These are phyloP conservation scores for Sarcophaga peregrina DNA, from an alignment of 1,140 invertebrate genomes.

Conservation along the genomic window DNA sequence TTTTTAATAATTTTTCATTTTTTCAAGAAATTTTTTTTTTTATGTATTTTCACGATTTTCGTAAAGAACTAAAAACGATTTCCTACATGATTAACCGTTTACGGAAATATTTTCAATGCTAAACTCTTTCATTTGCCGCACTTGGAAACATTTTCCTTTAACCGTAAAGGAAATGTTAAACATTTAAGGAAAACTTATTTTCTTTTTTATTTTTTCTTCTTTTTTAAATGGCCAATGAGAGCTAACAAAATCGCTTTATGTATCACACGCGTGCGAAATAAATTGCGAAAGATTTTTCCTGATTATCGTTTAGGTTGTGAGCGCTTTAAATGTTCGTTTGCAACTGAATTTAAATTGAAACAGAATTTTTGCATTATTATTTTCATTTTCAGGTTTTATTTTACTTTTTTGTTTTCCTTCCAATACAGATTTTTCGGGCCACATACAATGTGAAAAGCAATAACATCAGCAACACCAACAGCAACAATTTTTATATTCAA, in stretches of 20 bases:
- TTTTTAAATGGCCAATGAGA: neutral
- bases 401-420: neutral
- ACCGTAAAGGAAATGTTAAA: neutral
- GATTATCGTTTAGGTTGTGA: slow-evolving; percentile 14
- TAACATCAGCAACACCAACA: neutral
- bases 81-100: too few species aligned
- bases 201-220: neutral
- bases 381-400: neutral
- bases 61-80: too few species aligned
- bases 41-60: too few species aligned
- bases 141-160: neutral
- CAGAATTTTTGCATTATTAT: slow-evolving; percentile 31
- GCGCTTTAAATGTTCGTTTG: slow-evolving; percentile 38
- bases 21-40: too few species aligned
- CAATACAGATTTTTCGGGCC: slow-evolving; percentile 4
- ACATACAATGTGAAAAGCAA: neutral
- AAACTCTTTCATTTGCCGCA: neutral
- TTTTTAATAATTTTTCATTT: too few species aligned
- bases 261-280: slow-evolving; percentile 36
- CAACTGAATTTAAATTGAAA: slow-evolving; percentile 36
- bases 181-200: neutral
- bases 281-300: neutral
- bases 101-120: neutral
- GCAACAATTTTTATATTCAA: neutral
- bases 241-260: neutral